Evolutionary conservation across 2,797 vertebrate genomes (phyloP), one percentile per base, ranked within the genome.

Genomic region (Scomberomorus guttatus): DNA sequence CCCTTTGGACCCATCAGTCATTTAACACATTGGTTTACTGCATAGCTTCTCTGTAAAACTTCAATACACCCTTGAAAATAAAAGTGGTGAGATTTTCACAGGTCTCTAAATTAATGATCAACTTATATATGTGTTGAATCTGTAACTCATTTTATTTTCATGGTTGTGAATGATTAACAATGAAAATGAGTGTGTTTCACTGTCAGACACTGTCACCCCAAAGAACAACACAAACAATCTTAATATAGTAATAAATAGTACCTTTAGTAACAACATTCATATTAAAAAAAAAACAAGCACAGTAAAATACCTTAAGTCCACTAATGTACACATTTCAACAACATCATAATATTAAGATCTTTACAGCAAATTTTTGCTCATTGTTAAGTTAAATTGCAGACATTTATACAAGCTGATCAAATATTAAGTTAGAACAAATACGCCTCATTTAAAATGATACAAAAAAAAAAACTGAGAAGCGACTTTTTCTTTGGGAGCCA

Each of bases 211-310:
- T n/a, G n/a, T n/a, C 13, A 11, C 34, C 17, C 15, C 5, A 52
- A 76, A 82, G 34, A 77, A 82, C 17, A 56, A 62, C 72, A 72
- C 62, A 84, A 60, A 72, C 24, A 75, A 54, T 60, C 32, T 22
- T 9, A 0, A 29, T 58, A 39, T 56, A 57, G 71, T 91, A 93
- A 95, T 95, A 95, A 95, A 95, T 93, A 93, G 34, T n/a, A 84
- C 25, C 46, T 94, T 94, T 93, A 93, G 44, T 93, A 90, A 92
- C 74, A 92, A 91, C 59, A 73, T 82, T 88, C 27, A 72, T 90
- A 84, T 80, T 56, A 84, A 86, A 50, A 48, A 48, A 48, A 87
- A 90, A 75, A 88, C 29, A 66, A 65, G 48, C 54, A 79, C 60
- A 74, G 25, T 82, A 58, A 56, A 88, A 87, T 71, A 86, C 57